Evolutionary conservation across 2,797 vertebrate genomes (phyloP).

Genomic region (Urocyon cinereoargenteus): DNA sequence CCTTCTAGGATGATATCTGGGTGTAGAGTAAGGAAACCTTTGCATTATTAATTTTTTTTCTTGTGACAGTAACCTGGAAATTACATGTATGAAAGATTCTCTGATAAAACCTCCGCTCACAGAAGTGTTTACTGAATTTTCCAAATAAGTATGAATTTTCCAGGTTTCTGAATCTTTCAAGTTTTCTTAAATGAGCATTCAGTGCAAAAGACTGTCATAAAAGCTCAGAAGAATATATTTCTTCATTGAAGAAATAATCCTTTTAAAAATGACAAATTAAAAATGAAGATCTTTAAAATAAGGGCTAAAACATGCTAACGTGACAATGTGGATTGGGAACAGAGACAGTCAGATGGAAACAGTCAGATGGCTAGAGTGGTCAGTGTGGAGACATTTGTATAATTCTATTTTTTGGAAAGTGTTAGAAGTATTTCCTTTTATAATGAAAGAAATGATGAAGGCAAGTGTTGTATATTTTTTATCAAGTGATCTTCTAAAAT

Average conservation of each 20-base stretch:
- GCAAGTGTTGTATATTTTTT: not conserved
- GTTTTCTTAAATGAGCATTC: constrained; percentile 18
- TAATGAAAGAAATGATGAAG: not conserved
- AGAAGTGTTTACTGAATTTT: constrained; percentile 39
- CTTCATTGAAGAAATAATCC: not conserved
- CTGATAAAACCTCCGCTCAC: not conserved
- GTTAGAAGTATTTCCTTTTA: not conserved
- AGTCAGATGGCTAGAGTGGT: not conserved
- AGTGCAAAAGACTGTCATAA: not conserved
- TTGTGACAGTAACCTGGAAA: not conserved
- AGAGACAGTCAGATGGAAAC: not conserved
- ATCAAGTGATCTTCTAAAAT: not conserved
- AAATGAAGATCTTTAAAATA: not conserved
- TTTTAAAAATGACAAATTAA: constrained; percentile 20
- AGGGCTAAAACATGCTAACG: not conserved
- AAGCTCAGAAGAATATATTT: constrained; percentile 35
- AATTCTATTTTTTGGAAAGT: not conserved
- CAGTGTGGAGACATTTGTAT: not conserved
- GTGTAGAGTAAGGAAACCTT: not conserved
- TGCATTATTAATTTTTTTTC: constrained; percentile 27
- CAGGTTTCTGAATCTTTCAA: constrained; percentile 34
- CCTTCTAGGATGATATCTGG: not conserved
- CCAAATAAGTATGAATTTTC: constrained; percentile 27
- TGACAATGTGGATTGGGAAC: not conserved
- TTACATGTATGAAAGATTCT: not conserved